Base-by-base conservation (phyloP, 2,797 vertebrate species). In the Eulemur rubriventer region DNA sequence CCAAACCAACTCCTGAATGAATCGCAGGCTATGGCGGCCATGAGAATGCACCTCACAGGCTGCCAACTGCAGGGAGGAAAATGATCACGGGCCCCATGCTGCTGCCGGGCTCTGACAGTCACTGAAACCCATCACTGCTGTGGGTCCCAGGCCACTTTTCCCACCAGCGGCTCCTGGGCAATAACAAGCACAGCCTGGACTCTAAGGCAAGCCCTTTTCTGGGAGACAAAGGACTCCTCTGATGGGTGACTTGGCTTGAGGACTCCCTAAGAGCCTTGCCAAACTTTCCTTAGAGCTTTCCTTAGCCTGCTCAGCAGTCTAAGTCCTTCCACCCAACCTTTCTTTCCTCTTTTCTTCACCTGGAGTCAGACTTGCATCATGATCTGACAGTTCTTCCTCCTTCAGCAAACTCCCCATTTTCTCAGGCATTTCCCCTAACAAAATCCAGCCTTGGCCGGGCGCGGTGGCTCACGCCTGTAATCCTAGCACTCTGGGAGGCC, bases 1-100 rank as follows among this genome's bases (percentile, higher is more conserved):
- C 93, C 70, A 91, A 30, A 81, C 59, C 63, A 91, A 48, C 43
- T 93, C 88, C 78, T 82, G 70, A 95, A 91, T 87, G 70, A 93
- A 83, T 80, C 33, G 69, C 1, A n/a, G 91, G 43, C 79, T 67
- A 2, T 55, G 12, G 46, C 2, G 28, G n/a, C 55, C 63, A 28
- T 22, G 46, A 73, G 41, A 97, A 91, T 43, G 7, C 3, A 10
- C n/a, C 26, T 94, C n/a, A 18, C 16, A 73, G 24, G 82, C 81
- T 80, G 43, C 70, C 50, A 90, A 8, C 17, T 57, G 38, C 57
- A 59, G 63, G 81, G 41, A 85, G 12, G 41, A 4, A 67, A 69
- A 75, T 41, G 65, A 79, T 35, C 80, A 81, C 26, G 1, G 24
- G 43, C 50, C 59, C 59, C 87, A 84, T 28, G n/a, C 78, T 67